A percentile compares a stretch with the other conserved stretches of the same genome.
These are phyloP conservation scores for Sula dactylatra DNA, from an alignment of 2,113 vertebrate genomes.

Conservation along the genomic window DNA sequence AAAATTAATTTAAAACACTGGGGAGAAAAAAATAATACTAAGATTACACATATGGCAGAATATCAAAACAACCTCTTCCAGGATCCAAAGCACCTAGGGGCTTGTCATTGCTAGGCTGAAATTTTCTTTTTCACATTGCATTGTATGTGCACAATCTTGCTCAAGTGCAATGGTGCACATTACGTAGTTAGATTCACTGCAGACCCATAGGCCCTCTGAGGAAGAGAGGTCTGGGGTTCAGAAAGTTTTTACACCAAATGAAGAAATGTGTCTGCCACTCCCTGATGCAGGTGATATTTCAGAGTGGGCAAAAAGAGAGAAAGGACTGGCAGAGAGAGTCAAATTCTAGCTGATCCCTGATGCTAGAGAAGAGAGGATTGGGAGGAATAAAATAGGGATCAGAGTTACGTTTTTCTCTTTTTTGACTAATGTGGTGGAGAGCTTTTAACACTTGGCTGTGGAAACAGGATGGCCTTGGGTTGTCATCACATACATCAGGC, in stretches of 20 bases:
- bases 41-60: not conserved
- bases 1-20: slow-evolving; percentile 76
- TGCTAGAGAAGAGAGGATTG: not conserved
- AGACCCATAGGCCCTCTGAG: not conserved
- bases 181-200: not conserved
- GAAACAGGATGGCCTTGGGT: not conserved
- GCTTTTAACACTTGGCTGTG: not conserved
- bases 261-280: not conserved
- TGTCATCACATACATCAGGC: not conserved
- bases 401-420: not conserved
- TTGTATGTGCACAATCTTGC: not conserved
- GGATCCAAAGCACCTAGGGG: not conserved
- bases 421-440: not conserved
- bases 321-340: not conserved
- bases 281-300: not conserved
- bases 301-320: not conserved
- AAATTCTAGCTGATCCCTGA: not conserved
- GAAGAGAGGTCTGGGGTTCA: not conserved
- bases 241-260: not conserved
- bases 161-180: not conserved
- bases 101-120: not conserved
- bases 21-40: slow-evolving; percentile 17
- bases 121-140: not conserved
- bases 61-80: not conserved
- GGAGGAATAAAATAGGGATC: not conserved